Evolutionary conservation across 2,797 vertebrate species (phyloP), one percentile per base, ranked within the genome.

Genomic region (Mergus octosetaceus): DNA sequence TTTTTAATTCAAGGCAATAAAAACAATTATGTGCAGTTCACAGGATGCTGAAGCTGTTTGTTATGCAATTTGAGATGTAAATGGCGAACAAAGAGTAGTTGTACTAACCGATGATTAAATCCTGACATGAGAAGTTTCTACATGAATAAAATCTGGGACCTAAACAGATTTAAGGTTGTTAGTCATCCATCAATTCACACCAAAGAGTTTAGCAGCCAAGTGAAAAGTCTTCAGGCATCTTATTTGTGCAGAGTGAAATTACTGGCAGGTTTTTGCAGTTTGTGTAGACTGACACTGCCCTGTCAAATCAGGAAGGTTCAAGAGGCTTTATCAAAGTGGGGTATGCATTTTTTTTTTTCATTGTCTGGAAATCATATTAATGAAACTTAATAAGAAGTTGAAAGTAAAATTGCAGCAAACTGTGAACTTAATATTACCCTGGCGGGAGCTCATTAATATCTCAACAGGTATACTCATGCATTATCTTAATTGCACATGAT

Each of bases 371-470:
- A 70, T 72, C 87, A 11, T 89, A 96, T 96, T 97, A 94, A 87
- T 97, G 95, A 97, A 97, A 95, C 65, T 90, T 97, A 90, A 93
- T 91, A 95, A 95, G 94, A 97, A 97, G 69, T 30, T 66, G 93
- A 74, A 84, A 95, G 80, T 65, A 28, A 93, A 97, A 97, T 95
- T 75, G 93, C 89, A 94, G 91, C 97, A 95, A 73, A 94, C 97
- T 95, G 97, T 96, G 97, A 97, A 94, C 89, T 97, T 96, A 90
- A 97, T 96, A 89, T 75, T 94, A 60, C 68, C 96, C 95, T 86
- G 93, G 83, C 86, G 95, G 97, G 96, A 98, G 93, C 96, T 97
- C 97, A 97, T 98, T 97, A 98, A 96, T 97, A 95, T 96, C 97
- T 96, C 97, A 94, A 94, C 91, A 97, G 97, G 97, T 96, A 95